These are phyloP conservation scores for Craseonycteris thonglongyai DNA, from an alignment of 2,113 vertebrate species.

Conservation along the genomic window DNA sequence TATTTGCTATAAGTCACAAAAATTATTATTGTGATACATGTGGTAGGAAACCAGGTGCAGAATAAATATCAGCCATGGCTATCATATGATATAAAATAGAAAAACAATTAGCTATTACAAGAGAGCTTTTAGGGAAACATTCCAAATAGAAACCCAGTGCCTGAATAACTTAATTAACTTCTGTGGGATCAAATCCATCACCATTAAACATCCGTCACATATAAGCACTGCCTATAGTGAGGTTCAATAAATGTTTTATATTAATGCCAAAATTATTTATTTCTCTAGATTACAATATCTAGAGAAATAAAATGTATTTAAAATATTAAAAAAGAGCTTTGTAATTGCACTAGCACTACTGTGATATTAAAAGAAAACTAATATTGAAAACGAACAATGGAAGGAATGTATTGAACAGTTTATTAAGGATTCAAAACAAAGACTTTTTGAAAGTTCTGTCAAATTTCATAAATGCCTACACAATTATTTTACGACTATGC, in stretches of 20 bases:
- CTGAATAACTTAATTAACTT: conserved; percentile 72
- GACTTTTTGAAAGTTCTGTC: background rate
- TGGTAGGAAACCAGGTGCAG: conserved; percentile 46
- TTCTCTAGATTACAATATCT: background rate
- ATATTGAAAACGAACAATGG: conserved; percentile 9
- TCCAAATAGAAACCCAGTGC: conserved; percentile 60
- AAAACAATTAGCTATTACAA: conserved; percentile 59
- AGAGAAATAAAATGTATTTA: conserved; percentile 52
- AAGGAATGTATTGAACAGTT: background rate
- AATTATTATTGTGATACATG: conserved; percentile 43
- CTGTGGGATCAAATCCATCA: conserved; percentile 65
- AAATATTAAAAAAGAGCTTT: conserved; percentile 43
- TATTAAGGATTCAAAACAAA: background rate
- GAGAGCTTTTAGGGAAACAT: conserved; percentile 65
- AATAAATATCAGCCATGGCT: conserved; percentile 47
- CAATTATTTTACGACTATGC: background rate
- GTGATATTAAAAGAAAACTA: conserved; percentile 48
- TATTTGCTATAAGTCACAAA: conserved; percentile 36
- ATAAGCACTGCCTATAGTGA: conserved; percentile 43
- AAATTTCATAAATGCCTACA: background rate
- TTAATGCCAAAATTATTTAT: conserved; percentile 62
- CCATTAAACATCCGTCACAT: conserved; percentile 60
- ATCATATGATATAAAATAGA: conserved; percentile 62
- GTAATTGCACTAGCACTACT: conserved; percentile 30
- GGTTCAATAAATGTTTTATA: conserved; percentile 61